Percentiles rank a stretch among this genome's conserved stretches.
Evolutionary conservation across 1,140 invertebrate genomes (phyloP).

Genomic region (Drosophila equinoxialis): DNA sequence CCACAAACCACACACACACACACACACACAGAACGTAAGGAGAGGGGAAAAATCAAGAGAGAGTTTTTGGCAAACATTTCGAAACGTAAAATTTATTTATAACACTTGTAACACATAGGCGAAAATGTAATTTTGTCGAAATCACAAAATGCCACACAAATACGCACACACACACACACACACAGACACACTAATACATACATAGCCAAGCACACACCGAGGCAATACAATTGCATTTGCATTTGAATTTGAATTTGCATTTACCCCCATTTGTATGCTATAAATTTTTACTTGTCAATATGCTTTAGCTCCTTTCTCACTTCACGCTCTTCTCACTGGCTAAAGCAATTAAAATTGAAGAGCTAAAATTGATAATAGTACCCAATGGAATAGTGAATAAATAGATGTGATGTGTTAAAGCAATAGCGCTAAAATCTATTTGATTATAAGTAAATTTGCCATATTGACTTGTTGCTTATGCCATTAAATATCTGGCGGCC

Average conservation of each 20-base stretch:
- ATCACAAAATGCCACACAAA: conserved; percentile 44
- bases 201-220: not conserved
- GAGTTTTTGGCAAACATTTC: conserved; percentile 45
- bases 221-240: conserved; percentile 24
- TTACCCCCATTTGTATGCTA: conserved; percentile 25
- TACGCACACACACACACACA: not conserved
- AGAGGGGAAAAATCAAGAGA: not conserved
- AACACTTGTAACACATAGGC: conserved; percentile 51
- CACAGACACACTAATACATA: conserved; percentile 2
- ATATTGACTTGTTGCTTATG: conserved; percentile 17
- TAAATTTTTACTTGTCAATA: conserved; percentile 58
- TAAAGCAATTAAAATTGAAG: conserved; percentile 62
- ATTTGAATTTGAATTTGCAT: conserved; percentile 20
- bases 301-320: conserved; percentile 33
- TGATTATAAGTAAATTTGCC: conserved; percentile 7
- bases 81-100: conserved; percentile 55
- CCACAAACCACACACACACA: conserved; percentile 17
- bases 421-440: not conserved
- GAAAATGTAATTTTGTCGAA: conserved; percentile 59
- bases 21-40: conserved; percentile 3
- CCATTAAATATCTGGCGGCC: conserved; percentile 30
- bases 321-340: conserved; percentile 1
- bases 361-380: conserved; percentile 42
- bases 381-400: not conserved
- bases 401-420: not conserved